A percentile compares a stretch with the other conserved stretches of the same genome.
Evolutionary conservation across 2,797 vertebrate species (phyloP).

Genomic region (Sebastes taczanowskii): DNA sequence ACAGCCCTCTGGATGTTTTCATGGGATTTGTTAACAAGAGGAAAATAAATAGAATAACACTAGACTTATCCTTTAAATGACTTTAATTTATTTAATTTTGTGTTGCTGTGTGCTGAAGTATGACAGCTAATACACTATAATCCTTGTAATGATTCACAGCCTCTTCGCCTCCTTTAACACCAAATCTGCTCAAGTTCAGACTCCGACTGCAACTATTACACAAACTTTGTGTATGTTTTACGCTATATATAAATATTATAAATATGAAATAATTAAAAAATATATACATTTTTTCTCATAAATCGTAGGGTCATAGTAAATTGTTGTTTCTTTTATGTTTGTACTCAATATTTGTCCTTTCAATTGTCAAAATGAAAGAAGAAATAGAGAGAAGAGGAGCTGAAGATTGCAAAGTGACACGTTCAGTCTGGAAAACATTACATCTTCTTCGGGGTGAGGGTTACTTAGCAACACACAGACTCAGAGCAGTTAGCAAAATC

Average conservation of each 20-base stretch:
- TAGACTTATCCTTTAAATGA: neutral
- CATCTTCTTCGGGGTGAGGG: neutral
- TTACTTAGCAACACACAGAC: slow-evolving; percentile 32
- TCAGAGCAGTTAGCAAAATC: slow-evolving; percentile 32
- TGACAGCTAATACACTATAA: neutral
- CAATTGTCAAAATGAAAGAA: neutral
- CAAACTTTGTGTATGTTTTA: neutral
- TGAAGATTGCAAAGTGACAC: neutral
- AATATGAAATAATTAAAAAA: no score
- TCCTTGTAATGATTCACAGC: neutral
- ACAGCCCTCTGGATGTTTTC: neutral
- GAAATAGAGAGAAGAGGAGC: neutral
- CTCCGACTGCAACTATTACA: neutral
- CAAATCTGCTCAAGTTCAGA: neutral
- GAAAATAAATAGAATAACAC: neutral
- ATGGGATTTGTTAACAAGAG: neutral
- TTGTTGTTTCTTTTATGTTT: neutral
- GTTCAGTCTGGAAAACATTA: neutral
- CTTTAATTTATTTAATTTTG: neutral
- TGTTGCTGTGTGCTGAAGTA: neutral
- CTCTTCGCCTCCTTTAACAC: neutral
- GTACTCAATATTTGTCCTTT: neutral
- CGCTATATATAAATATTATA: neutral
- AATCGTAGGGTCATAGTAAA: neutral
- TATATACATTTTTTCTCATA: neutral